Evolutionary conservation across 2,797 vertebrate genomes (phyloP), one percentile per base, ranked within the genome.

Genomic region (Trematomus bernacchii): DNA sequence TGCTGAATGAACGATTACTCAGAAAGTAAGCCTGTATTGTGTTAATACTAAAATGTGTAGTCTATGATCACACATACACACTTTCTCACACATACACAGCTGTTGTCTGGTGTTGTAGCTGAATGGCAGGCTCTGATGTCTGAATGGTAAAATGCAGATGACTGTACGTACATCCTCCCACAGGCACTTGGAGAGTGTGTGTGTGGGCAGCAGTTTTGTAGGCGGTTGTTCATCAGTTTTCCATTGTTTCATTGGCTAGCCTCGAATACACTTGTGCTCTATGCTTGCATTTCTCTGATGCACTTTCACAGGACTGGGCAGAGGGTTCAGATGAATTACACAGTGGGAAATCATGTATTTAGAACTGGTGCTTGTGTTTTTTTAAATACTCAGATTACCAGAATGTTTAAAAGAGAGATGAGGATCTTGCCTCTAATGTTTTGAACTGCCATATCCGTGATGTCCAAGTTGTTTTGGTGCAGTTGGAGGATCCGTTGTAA

Each of bases 141-240:
- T 87, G 82, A 82, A 85, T 87, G 76, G 81, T 76, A 65, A 76
- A 82, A 85, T 51, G 64, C 59, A 77, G 67, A 80, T 73, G 77
- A 78, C 57, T 73, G 51, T 46, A 46, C 11, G 62, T 73, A 40
- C 48, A 65, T 77, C 70, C 80, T 80, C 85, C 83, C 72, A 74
- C 77, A 51, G 65, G 52, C 72, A 14, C 79, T 77, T 37, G 3
- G 30, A 7, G 44, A 33, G 70, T 73, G 73, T 77, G 74, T 85
- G 89, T 85, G 89, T 85, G 81, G 87, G 84, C 81, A 63, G 77
- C 75, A 82, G 75, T 74, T 87, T 53, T 51, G 80, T 76, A 61
- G 89, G 83, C 61, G 71, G 86, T 77, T 83, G 75, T 86, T 91
- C 79, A 78, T 82, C 83, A 86, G 59, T 73, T 85, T 55, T 57